These are phyloP conservation scores for Melieria picta DNA, from an alignment of 2,888 invertebrate species.

Conservation along the genomic window DNA sequence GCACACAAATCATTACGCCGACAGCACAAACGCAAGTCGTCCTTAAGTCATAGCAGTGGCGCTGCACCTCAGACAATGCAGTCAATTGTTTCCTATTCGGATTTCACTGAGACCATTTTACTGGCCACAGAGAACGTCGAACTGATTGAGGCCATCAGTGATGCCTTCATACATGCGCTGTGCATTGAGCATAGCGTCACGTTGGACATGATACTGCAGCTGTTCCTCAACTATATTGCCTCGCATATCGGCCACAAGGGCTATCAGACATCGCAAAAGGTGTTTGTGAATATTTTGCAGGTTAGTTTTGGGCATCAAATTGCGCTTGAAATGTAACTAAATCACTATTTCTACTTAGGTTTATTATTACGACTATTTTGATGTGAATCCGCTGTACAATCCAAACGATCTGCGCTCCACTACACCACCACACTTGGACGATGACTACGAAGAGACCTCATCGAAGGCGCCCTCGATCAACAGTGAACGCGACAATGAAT, in stretches of 20 bases:
- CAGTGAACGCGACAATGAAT: slow-evolving; percentile 58
- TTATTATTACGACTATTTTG: slow-evolving; percentile 66
- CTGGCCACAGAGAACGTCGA: slow-evolving; percentile 56
- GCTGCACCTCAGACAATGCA: slow-evolving; percentile 21
- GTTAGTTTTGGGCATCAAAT: slow-evolving; percentile 39
- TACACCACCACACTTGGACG: slow-evolving; percentile 54
- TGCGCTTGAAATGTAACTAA: slow-evolving; percentile 6
- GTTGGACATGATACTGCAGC: slow-evolving; percentile 66
- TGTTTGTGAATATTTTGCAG: slow-evolving; percentile 68
- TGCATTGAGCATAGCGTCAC: slow-evolving; percentile 61
- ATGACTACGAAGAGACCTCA: slow-evolving; percentile 43
- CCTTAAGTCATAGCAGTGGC: slow-evolving; percentile 8
- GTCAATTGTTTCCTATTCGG: slow-evolving; percentile 59
- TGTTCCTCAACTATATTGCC: slow-evolving; percentile 75
- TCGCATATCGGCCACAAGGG: slow-evolving; percentile 72
- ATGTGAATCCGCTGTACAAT: slow-evolving; percentile 55
- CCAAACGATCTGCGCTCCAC: slow-evolving; percentile 53
- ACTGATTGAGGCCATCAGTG: slow-evolving; percentile 61
- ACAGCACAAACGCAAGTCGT: slow-evolving; percentile 9
- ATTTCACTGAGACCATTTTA: slow-evolving; percentile 62
- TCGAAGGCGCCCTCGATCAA: slow-evolving; percentile 56
- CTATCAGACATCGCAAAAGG: slow-evolving; percentile 65
- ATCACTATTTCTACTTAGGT: slow-evolving; percentile 53
- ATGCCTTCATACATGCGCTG: slow-evolving; percentile 62
- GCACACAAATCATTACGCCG: slow-evolving; percentile 16